Percentiles rank a stretch among this genome's conserved stretches.
Evolutionary conservation across 1,140 invertebrate genomes (phyloP).

Genomic region (Formica selysi): DNA sequence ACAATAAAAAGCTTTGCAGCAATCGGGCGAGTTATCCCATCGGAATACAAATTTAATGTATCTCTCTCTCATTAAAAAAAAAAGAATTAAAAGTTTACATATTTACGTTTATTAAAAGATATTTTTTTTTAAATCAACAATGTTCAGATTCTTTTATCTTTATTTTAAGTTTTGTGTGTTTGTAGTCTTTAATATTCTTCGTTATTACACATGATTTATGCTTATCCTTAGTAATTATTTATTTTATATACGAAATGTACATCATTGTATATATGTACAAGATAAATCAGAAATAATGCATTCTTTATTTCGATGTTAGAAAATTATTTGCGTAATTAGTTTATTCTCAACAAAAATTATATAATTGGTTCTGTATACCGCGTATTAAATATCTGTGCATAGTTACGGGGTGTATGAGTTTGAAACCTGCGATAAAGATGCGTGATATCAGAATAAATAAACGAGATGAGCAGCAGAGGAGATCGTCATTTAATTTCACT

Average conservation of each 20-base stretch:
- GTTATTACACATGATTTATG: too few species aligned
- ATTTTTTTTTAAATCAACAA: neutral
- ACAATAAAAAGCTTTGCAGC: constrained; percentile 2
- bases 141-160: neutral
- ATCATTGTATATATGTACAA: neutral
- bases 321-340: constrained; percentile 4
- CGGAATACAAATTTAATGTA: neutral
- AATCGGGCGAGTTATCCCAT: neutral
- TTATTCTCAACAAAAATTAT: neutral
- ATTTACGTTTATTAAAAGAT: neutral
- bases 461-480: neutral
- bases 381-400: too few species aligned
- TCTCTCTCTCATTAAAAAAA: neutral
- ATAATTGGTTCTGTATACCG: neutral
- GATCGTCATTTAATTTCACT: constrained; percentile 21
- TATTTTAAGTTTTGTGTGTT: neutral
- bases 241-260: neutral
- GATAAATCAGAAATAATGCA: neutral
- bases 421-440: neutral
- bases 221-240: neutral
- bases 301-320: neutral
- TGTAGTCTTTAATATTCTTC: neutral
- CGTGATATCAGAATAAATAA: constrained; percentile 1
- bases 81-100: neutral
- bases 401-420: neutral